phyloP scores from a whole-genome alignment of 2,888 invertebrate genomes.

The Luperina nickerlii region DNA sequence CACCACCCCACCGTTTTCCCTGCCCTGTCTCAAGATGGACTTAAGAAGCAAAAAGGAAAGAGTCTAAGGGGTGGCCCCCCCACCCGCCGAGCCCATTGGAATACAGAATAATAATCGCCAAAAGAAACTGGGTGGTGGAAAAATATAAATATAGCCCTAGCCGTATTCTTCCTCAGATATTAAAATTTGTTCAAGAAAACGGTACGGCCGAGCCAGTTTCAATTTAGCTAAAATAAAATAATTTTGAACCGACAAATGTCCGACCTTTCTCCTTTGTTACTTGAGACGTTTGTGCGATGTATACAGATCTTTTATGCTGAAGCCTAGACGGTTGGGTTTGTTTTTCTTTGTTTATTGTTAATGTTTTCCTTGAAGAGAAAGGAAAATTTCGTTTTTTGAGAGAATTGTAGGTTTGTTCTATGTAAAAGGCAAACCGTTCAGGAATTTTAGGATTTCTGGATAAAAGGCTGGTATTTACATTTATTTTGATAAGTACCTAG shows the following conservation, averaged over 20 bases:
- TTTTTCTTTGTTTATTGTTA: slow-evolving; percentile 51
- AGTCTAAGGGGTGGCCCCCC: slow-evolving; percentile 84
- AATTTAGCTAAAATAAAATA: slow-evolving; percentile 87
- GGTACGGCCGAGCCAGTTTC: slow-evolving; percentile 76
- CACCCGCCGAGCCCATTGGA: slow-evolving; percentile 83
- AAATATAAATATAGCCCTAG: slow-evolving; percentile 86
- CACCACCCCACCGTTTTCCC: slow-evolving; percentile 69
- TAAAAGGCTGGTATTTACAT: no score
- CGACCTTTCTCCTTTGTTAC: slow-evolving; percentile 63
- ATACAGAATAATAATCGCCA: slow-evolving; percentile 91
- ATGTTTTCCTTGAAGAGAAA: slow-evolving; percentile 23
- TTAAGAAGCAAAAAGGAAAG: slow-evolving; percentile 91
- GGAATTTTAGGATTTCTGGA: not conserved
- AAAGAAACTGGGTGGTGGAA: slow-evolving; percentile 88
- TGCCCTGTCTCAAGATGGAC: slow-evolving; percentile 89
- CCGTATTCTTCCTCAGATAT: slow-evolving; percentile 87
- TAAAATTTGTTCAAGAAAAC: slow-evolving; percentile 88
- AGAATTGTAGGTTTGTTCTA: not conserved
- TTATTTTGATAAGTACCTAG: not conserved
- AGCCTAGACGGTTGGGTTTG: slow-evolving; percentile 38
- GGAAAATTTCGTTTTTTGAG: slow-evolving; percentile 16
- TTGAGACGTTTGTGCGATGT: slow-evolving; percentile 55
- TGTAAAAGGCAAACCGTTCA: not conserved
- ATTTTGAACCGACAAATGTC: slow-evolving; percentile 72
- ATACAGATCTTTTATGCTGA: slow-evolving; percentile 43